phyloP scores from a whole-genome alignment of 2,888 invertebrate species.

The Zaprionus obscuricornis region DNA sequence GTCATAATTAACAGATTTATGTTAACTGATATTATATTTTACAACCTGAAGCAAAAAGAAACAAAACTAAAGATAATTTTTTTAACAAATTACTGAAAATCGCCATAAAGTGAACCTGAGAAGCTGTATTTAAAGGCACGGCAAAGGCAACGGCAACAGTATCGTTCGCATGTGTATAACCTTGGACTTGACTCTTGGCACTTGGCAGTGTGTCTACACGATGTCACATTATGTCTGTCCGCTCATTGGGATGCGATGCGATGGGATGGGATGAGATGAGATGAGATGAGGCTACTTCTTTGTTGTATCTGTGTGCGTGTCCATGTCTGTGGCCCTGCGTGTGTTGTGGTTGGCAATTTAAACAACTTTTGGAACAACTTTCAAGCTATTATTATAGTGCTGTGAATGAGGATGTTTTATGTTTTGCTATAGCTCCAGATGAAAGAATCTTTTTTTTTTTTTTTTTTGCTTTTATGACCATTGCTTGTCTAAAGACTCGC shows the following conservation, averaged over 20 bases:
- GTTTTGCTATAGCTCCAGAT: too few relatives aligned
- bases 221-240: conserved; percentile 45
- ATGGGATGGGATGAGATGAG: too few relatives aligned
- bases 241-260: too few relatives aligned
- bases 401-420: conserved; percentile 24
- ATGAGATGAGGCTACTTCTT: conserved; percentile 22
- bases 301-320: conserved; percentile 19
- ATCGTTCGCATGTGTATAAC: too few relatives aligned
- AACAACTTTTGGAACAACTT: conserved; percentile 69
- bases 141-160: too few relatives aligned
- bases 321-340: conserved; percentile 16
- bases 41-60: conserved; percentile 7
- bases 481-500: conserved; percentile 20
- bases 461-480: too few relatives aligned
- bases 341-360: conserved; percentile 11
- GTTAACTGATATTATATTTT: conserved; percentile 37
- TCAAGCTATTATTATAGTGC: conserved; percentile 52
- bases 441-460: conserved; percentile 28
- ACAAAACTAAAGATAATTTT: conserved; percentile 7
- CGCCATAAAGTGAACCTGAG: conserved; percentile 28
- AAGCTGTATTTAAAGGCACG: conserved; percentile 14
- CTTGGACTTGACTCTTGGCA: conserved; percentile 67
- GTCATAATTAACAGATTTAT: conserved; percentile 36
- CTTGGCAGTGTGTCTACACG: conserved; percentile 19
- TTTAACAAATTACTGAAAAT: conserved; percentile 34